A percentile compares a stretch with the other conserved stretches of the same genome.
phyloP scores from a whole-genome alignment of 2,797 vertebrate genomes.

The Lagodon rhomboides region DNA sequence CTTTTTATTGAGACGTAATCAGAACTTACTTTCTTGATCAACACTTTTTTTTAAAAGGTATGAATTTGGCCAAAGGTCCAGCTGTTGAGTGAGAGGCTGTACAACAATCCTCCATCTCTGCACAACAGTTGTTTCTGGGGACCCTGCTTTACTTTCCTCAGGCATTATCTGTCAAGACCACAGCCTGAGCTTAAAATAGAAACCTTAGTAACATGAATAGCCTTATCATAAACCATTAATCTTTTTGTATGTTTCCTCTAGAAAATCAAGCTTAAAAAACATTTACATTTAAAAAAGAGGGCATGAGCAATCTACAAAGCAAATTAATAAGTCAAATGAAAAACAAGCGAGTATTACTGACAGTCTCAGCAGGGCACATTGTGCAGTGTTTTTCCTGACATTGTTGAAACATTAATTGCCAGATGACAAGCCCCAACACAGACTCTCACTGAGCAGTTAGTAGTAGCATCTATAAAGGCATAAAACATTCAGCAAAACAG shows the following conservation, averaged over 20 bases:
- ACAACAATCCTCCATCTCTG: conserved; percentile 38
- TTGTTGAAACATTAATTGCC: conserved; percentile 70
- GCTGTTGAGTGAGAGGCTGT: conserved; percentile 10
- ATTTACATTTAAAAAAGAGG: neutral
- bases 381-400: conserved; percentile 52
- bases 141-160: conserved; percentile 39
- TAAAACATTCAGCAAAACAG: conserved; percentile 45
- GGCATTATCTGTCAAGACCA: conserved; percentile 64
- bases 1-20: neutral
- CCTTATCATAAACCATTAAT: conserved; percentile 65
- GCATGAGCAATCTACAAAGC: conserved; percentile 37
- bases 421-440: conserved; percentile 70
- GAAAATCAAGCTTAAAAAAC: conserved; percentile 41
- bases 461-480: conserved; percentile 53
- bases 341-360: conserved; percentile 16
- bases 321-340: conserved; percentile 38
- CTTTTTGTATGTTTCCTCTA: conserved; percentile 57
- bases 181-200: conserved; percentile 69
- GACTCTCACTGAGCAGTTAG: conserved; percentile 61
- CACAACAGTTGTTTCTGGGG: conserved; percentile 29
- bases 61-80: neutral
- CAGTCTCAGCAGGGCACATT: conserved; percentile 19
- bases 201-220: conserved; percentile 66
- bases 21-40: neutral
- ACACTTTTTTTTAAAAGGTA: neutral